Base-by-base conservation (phyloP, 2,113 vertebrate genomes). In the Prionailurus bengalensis region DNA sequence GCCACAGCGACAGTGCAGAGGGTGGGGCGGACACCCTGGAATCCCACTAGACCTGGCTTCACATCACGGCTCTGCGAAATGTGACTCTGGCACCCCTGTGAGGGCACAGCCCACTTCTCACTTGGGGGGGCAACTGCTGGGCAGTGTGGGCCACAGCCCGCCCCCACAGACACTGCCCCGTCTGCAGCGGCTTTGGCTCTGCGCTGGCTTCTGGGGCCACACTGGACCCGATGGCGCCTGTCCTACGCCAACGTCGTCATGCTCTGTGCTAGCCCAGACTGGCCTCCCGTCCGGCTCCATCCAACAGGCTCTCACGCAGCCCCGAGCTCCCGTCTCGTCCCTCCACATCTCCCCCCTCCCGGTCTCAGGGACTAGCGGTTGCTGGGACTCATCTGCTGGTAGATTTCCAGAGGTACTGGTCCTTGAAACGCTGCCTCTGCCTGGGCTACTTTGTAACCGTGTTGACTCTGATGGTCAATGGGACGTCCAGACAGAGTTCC, bases 371-470 rank as follows among this genome's bases (percentile, higher is more conserved):
- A 63, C 66, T 36, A 5, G 90, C 39, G 66, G 2, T 39, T 4
- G 70, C 27, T 36, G 73, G 65, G 48, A 61, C n/a, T 48, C 29
- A 15, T 8, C 1, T 12, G 45, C 55, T 31, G 80, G 79, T 12
- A 36, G 70, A 29, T 17, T 85, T 36, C 29, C 8, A 7, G 27
- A 70, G 11, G 53, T 51, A 31, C 13, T 71, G n/a, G 80, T 16
- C 73, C 76, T 92, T 73, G 82, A 83, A 45, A 48, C 33, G 29
- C 1, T 88, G 76, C 79, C 51, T 66, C 29, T 53, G 76, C 45
- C 39, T 4, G 85, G 81, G 80, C 84, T 80, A 61, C 91, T 96
- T 4, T 66, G 74, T 33, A 74, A 55, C 81, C 17, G n/a, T 65
- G 86, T n/a, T 51, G 76, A 58, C 16, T 51, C 55, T 70, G 76